These are phyloP conservation scores for Lineus longissimus DNA, from an alignment of 1,140 invertebrate species.

Conservation along the genomic window DNA sequence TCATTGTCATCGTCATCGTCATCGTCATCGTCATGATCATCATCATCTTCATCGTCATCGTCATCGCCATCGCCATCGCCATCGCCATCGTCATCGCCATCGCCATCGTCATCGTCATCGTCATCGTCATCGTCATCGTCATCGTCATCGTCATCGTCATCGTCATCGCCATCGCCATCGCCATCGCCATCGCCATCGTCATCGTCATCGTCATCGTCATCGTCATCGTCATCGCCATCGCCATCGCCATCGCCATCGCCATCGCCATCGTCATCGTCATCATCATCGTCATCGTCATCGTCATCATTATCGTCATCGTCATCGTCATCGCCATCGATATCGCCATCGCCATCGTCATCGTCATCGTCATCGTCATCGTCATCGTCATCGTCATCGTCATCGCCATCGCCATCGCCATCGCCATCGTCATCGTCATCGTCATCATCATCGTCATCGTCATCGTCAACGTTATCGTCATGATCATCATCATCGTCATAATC, in stretches of 20 bases:
- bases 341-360: too few species aligned
- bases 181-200: constrained; percentile 1
- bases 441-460: constrained; percentile 1
- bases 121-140: neutral
- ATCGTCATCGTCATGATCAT: too few species aligned
- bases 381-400: constrained; percentile 1
- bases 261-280: constrained; percentile 1
- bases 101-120: neutral
- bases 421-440: neutral
- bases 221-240: neutral
- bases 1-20: too few species aligned
- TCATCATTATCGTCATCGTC: neutral
- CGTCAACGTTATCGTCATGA: too few species aligned
- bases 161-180: constrained; percentile 1
- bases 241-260: constrained; percentile 1
- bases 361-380: constrained; percentile 1
- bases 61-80: neutral
- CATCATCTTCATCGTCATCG: neutral
- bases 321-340: too few species aligned
- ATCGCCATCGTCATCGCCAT: neutral
- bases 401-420: neutral
- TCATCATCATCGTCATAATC: too few species aligned
- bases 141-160: neutral
- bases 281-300: constrained; percentile 1
- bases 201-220: constrained; percentile 1